These are phyloP conservation scores for Circaetus gallicus DNA, from an alignment of 2,113 vertebrate species.

Conservation along the genomic window DNA sequence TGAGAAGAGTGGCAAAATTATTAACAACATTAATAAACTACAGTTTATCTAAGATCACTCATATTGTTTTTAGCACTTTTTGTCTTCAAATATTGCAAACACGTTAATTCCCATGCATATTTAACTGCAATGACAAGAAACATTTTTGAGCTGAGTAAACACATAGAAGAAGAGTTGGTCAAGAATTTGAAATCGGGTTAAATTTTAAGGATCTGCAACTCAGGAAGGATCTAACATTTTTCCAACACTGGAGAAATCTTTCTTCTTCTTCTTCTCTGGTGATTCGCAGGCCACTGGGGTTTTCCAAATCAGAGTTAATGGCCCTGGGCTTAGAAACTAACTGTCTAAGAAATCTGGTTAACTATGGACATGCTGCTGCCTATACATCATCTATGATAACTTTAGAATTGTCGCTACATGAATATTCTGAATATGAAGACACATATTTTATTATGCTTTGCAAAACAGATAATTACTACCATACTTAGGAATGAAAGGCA, in stretches of 20 bases:
- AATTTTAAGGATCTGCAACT: not conserved
- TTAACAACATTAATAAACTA: not conserved
- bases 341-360: not conserved
- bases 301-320: not conserved
- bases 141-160: not conserved
- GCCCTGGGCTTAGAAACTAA: not conserved
- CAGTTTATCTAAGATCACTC: not conserved
- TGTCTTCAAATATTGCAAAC: not conserved
- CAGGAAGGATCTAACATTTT: not conserved
- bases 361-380: not conserved
- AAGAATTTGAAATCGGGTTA: not conserved
- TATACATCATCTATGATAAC: not conserved
- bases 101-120: not conserved
- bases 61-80: not conserved
- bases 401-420: constrained; percentile 5
- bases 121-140: not conserved
- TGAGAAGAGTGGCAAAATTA: not conserved
- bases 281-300: not conserved
- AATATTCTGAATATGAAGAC: constrained; percentile 39
- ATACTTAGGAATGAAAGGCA: constrained; percentile 33
- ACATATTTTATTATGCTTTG: constrained; percentile 31
- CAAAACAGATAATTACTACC: constrained; percentile 56
- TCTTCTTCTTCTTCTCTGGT: not conserved
- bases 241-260: not conserved
- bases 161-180: not conserved